Evolutionary conservation across 2,113 vertebrate genomes (phyloP).

Genomic region (Toxostoma redivivum): DNA sequence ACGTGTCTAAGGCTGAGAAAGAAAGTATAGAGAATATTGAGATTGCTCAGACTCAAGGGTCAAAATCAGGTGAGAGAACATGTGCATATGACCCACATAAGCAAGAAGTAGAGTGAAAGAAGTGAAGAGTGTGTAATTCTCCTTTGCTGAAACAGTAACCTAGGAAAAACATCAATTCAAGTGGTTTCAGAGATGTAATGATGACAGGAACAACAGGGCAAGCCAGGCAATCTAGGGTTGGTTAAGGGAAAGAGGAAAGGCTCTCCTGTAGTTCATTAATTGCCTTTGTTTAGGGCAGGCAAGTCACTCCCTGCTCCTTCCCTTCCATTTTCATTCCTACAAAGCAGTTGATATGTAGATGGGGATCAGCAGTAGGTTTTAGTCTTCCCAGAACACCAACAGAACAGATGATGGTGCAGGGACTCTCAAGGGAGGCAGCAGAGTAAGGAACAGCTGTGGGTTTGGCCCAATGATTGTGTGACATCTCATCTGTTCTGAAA

Average conservation of each 20-base stretch:
- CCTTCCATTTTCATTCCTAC: background rate
- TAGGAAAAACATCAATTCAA: background rate
- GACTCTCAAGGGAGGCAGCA: background rate
- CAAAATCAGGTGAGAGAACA: background rate
- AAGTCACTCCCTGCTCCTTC: background rate
- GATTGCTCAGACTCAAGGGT: background rate
- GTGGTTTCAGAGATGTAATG: background rate
- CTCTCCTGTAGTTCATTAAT: background rate
- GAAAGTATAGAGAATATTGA: background rate
- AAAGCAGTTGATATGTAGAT: rapidly evolving
- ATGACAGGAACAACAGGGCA: background rate
- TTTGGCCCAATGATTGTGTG: background rate
- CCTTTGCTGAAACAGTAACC: background rate
- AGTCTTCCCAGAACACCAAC: background rate
- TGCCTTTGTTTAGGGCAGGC: background rate
- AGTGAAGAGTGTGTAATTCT: background rate
- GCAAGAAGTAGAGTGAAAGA: background rate
- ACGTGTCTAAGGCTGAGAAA: background rate
- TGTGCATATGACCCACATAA: background rate
- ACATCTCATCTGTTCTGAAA: background rate
- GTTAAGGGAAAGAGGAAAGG: background rate
- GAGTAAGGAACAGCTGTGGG: background rate
- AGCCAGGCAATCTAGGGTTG: background rate
- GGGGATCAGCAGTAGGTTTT: background rate
- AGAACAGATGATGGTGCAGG: background rate